These are phyloP conservation scores for Oreochromis tanganicae DNA, from an alignment of 2,113 vertebrate genomes.

Conservation along the genomic window DNA sequence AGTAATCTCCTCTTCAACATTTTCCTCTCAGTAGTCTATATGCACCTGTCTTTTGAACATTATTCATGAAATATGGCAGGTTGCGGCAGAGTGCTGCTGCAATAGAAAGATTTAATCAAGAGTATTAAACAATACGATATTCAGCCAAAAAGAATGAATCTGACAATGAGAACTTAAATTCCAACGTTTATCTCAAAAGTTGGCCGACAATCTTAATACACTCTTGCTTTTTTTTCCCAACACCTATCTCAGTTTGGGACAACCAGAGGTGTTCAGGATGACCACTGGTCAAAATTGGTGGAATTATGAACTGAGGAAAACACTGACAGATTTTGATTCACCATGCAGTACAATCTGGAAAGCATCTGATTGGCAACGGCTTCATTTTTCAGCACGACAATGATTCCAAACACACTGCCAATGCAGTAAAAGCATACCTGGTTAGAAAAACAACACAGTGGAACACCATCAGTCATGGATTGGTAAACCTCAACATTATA, in stretches of 20 bases:
- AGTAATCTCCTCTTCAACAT: background rate
- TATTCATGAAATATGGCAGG: background rate
- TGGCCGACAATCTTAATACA: background rate
- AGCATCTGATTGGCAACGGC: background rate
- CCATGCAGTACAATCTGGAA: background rate
- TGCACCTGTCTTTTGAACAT: background rate
- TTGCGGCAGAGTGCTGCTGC: background rate
- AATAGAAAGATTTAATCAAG: background rate
- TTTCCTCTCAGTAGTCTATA: background rate
- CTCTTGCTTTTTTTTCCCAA: background rate
- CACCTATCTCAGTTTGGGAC: background rate
- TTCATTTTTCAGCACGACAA: background rate
- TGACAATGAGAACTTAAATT: background rate
- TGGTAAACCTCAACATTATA: background rate
- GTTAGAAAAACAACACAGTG: too few species aligned
- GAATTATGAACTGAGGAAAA: background rate
- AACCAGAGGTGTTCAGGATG: too few species aligned
- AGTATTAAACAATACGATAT: background rate
- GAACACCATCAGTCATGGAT: too few species aligned
- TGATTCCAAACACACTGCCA: too few species aligned
- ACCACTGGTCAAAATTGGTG: background rate
- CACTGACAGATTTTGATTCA: background rate
- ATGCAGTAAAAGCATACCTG: background rate
- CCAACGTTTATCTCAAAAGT: background rate
- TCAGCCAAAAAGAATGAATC: background rate